phyloP scores from a whole-genome alignment of 1,140 invertebrate species.

The Thalassaphorura encarpata region DNA sequence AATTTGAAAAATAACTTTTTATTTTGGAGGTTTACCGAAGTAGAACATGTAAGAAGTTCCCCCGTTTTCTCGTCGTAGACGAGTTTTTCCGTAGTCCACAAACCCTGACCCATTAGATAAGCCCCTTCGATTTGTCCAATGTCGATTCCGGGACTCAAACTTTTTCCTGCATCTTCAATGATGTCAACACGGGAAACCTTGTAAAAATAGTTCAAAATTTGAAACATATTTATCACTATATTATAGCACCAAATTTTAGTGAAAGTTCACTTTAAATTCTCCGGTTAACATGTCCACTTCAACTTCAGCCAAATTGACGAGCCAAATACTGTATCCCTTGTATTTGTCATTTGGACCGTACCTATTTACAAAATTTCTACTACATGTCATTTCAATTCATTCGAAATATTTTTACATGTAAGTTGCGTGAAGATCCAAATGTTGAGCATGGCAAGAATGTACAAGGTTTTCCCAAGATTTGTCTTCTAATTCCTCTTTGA shows the following conservation, averaged over 20 bases:
- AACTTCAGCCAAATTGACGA: conserved; percentile 22
- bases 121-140: conserved; percentile 80
- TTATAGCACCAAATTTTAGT: not conserved
- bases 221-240: not conserved
- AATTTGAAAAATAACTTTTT: not conserved
- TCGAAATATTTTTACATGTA: conserved; percentile 43
- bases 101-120: conserved; percentile 76
- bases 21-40: conserved; percentile 14
- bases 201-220: not conserved
- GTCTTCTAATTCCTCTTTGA: conserved; percentile 46
- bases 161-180: conserved; percentile 62
- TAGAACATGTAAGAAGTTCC: conserved; percentile 15
- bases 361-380: conserved; percentile 2
- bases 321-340: conserved; percentile 35
- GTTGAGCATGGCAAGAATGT: conserved; percentile 43
- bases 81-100: conserved; percentile 49
- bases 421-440: conserved; percentile 54
- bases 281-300: conserved; percentile 36
- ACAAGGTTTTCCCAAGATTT: conserved; percentile 58
- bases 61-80: conserved; percentile 23
- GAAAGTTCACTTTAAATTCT: conserved; percentile 33
- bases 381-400: not conserved
- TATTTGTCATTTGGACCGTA: conserved; percentile 39
- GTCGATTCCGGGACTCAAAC: conserved; percentile 69
- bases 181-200: conserved; percentile 53